Conservation (phyloP, 2,113 vertebrate species). For the Stomatorhinus ivindoensis region DNA sequence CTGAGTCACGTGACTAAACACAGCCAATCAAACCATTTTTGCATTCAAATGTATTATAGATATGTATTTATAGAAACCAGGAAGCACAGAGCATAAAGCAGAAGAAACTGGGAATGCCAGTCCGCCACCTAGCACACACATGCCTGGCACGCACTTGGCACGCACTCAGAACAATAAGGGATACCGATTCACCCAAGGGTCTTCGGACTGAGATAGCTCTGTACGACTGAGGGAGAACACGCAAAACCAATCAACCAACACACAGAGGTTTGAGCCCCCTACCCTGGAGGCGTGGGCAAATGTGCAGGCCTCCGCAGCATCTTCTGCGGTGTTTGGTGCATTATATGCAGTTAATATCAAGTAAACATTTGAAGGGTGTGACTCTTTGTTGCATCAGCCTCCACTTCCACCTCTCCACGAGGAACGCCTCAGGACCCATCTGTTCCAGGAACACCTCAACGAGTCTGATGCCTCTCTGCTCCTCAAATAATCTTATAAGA, state of each 20-base stretch:
- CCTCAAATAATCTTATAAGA: background rate
- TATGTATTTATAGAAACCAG: background rate
- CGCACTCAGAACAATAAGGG: background rate
- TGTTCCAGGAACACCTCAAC: background rate
- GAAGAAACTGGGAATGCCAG: background rate
- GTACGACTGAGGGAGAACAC: background rate
- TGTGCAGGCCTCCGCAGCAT: background rate
- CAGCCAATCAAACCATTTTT: background rate
- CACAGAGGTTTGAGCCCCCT: background rate
- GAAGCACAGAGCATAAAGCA: background rate
- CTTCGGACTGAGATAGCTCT: background rate
- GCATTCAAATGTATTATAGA: background rate
- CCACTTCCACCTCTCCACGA: background rate
- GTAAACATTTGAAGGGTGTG: background rate
- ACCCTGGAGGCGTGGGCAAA: background rate
- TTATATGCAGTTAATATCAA: background rate
- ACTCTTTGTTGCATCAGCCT: background rate
- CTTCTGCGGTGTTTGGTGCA: background rate
- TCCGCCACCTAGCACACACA: background rate
- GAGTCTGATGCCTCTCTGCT: background rate
- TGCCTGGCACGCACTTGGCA: background rate
- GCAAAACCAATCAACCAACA: background rate
- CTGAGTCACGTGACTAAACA: background rate
- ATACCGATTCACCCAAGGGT: background rate
- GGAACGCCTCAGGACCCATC: background rate